These are phyloP conservation scores for Gnatocerus cornutus DNA, from an alignment of 2,888 invertebrate genomes.

Conservation along the genomic window DNA sequence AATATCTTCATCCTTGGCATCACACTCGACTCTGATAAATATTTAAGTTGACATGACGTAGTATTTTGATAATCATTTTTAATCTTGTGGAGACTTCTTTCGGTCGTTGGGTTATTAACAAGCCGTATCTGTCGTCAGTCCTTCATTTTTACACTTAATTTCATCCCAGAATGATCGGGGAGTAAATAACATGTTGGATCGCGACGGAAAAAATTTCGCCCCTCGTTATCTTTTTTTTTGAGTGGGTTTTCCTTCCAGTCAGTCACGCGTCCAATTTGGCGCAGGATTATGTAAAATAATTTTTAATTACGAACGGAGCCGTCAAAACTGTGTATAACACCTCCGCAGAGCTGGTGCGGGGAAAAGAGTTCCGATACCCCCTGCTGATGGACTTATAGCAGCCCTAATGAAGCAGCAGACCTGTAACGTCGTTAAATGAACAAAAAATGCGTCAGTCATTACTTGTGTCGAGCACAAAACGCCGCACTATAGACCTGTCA, in stretches of 20 bases:
- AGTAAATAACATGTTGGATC: conserved; percentile 45
- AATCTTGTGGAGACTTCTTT: conserved; percentile 57
- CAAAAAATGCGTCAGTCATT: conserved; percentile 56
- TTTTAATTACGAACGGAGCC: conserved; percentile 46
- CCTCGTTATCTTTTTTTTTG: conserved; percentile 3
- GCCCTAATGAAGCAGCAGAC: conserved; percentile 66
- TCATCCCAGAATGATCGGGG: conserved; percentile 54
- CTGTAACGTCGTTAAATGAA: conserved; percentile 64
- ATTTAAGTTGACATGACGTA: conserved; percentile 63
- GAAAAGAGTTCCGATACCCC: conserved; percentile 52
- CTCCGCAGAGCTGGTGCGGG: conserved; percentile 55
- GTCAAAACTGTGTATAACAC: conserved; percentile 59
- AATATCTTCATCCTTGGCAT: conserved; percentile 46
- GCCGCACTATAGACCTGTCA: conserved; percentile 51
- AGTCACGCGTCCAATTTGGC: conserved; percentile 18
- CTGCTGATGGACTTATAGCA: conserved; percentile 51
- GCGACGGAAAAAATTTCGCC: conserved; percentile 16
- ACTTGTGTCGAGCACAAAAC: conserved; percentile 45
- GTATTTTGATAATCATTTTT: conserved; percentile 65
- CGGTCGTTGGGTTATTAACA: conserved; percentile 55
- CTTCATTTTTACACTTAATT: conserved; percentile 66
- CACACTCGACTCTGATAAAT: conserved; percentile 54
- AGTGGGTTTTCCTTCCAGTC: conserved; percentile 7
- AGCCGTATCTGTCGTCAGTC: conserved; percentile 61
- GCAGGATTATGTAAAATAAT: conserved; percentile 31